Percentiles rank a stretch among this genome's conserved stretches.
Conservation (phyloP, 2,888 invertebrate genomes). For the Cecidostiba fungosa region DNA sequence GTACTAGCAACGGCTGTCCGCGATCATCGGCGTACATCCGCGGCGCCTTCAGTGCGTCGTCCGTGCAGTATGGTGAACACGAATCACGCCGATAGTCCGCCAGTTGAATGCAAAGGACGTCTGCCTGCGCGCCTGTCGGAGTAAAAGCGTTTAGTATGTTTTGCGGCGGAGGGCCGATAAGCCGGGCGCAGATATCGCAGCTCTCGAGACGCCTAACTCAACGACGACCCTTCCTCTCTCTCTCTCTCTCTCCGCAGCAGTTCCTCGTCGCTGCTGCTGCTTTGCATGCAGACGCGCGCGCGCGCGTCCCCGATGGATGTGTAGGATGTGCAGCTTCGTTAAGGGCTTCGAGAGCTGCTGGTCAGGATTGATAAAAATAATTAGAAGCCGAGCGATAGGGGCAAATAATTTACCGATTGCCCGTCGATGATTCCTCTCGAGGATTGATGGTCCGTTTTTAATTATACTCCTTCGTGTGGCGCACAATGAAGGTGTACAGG, state of each 20-base stretch:
- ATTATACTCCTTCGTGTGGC: too few relatives aligned
- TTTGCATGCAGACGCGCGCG: constrained; percentile 57
- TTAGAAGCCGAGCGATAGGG: constrained; percentile 44
- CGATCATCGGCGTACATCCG: not conserved
- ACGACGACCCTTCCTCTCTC: constrained; percentile 32
- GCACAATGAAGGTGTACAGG: too few relatives aligned
- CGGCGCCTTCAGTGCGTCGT: constrained; percentile 41
- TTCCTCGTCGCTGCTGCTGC: constrained; percentile 14
- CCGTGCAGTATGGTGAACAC: constrained; percentile 5
- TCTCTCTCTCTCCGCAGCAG: not conserved
- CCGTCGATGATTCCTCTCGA: constrained; percentile 10
- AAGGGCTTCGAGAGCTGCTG: not conserved
- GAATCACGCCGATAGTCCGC: constrained; percentile 58
- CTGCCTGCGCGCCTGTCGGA: constrained; percentile 27
- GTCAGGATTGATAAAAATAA: constrained; percentile 56
- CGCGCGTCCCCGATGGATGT: not conserved
- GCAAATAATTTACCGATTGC: constrained; percentile 53
- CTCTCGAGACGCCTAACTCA: constrained; percentile 52
- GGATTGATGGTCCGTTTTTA: not conserved
- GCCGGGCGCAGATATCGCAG: constrained; percentile 55
- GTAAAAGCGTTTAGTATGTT: constrained; percentile 68
- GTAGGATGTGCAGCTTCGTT: constrained; percentile 32
- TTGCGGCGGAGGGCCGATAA: constrained; percentile 65
- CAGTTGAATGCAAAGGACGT: constrained; percentile 63
- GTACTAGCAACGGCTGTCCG: too few relatives aligned